Base-by-base conservation (phyloP, 2,113 vertebrate species). In the Holacanthus passer region DNA sequence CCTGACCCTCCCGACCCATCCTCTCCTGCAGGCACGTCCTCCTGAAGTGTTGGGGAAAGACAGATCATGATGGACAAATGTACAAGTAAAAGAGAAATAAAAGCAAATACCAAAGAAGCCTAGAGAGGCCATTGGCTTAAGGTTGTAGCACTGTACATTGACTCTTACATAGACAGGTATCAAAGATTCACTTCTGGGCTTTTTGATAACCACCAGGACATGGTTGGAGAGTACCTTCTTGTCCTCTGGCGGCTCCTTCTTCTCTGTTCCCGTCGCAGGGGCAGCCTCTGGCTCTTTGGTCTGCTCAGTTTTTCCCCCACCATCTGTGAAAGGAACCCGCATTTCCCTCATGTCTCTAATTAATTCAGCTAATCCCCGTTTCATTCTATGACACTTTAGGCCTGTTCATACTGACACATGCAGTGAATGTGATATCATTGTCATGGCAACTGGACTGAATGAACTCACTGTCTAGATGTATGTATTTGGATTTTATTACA, bases 121-220 rank as follows among this genome's bases (percentile, higher is more conserved):
- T 37, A 43, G 68, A 31, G n/a, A 62, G 16, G 65, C 58, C 20
- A 45, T 65, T 65, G 22, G 19, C 22, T 39, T 79, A 11, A 45
- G 53, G 27, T 17, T 64, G 37, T 2, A 58, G 14, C 73, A 69
- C 37, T 50, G 20, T 39, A 27, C 73, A 56, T 27, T 67, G 82
- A 80, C 52, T 82, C 90, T 90, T 84, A 93, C 84, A 87, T 88
- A 89, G 76, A 89, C 81, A 78, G 91, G 79, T 83, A 91, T 88
- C 85, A 93, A 82, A 90, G 87, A 91, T 27, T 85, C 73, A 91
- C 84, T 93, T 89, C 88, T 90, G 82, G 78, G 70, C 82, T 84
- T 92, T 88, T 86, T 89, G 84, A 70, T 35, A 90, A 69, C 65
- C 80, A 73, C 20, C 87, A 71, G 82, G 73, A 66, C 66, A 67